Percentiles rank a stretch among this genome's conserved stretches.
Evolutionary conservation across 2,888 invertebrate genomes (phyloP).

Genomic region (Eurytoma adleriae): DNA sequence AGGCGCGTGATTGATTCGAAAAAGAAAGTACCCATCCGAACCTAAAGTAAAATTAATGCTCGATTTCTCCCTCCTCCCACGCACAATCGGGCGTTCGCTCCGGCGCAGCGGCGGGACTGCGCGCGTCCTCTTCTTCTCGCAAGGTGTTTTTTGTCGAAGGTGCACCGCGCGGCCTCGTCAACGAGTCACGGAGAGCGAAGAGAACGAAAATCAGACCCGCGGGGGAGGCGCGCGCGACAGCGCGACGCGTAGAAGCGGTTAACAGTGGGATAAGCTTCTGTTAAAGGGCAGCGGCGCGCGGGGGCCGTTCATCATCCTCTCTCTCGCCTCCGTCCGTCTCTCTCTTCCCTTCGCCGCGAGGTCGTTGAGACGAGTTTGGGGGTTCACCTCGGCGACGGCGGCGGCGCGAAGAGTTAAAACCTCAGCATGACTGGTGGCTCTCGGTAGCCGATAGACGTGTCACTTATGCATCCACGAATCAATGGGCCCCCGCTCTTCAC

Average conservation of each 20-base stretch:
- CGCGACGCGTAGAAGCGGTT: constrained; percentile 12
- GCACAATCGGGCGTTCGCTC: not conserved
- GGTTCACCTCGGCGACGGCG: constrained; percentile 61
- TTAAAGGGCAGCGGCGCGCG: constrained; percentile 54
- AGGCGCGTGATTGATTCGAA: constrained; percentile 28
- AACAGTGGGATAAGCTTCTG: constrained; percentile 53
- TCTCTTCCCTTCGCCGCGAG: constrained; percentile 17
- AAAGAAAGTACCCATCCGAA: constrained; percentile 21
- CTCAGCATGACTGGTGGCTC: constrained; percentile 75
- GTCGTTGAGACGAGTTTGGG: constrained; percentile 62
- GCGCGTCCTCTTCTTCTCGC: not conserved
- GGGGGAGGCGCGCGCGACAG: not conserved
- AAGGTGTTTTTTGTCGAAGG: not conserved
- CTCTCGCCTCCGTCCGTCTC: constrained; percentile 51
- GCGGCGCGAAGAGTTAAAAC: constrained; percentile 71
- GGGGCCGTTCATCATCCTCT: constrained; percentile 70
- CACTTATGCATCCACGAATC: constrained; percentile 74
- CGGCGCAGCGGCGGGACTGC: not conserved
- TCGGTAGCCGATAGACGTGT: constrained; percentile 74
- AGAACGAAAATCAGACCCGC: constrained; percentile 6
- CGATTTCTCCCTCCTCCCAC: constrained; percentile 4
- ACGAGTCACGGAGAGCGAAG: not conserved
- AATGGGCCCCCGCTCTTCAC: constrained; percentile 69
- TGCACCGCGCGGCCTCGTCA: not conserved
- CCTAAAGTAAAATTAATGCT: constrained; percentile 43